Evolutionary conservation across 1,140 invertebrate genomes (phyloP).

Genomic region (Telenomus remus): DNA sequence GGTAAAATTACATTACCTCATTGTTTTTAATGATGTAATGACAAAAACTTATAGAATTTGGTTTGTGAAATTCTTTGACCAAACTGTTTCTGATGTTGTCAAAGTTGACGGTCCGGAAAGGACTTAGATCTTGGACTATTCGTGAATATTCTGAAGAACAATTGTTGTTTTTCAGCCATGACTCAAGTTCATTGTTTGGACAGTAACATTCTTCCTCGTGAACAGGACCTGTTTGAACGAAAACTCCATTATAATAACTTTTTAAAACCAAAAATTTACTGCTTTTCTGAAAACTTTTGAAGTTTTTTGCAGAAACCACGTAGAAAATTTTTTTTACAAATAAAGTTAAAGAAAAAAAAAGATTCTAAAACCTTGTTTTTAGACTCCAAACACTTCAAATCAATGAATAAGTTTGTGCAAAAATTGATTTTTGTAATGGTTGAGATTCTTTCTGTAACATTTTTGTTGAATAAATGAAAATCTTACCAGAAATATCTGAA

Average conservation of each 20-base stretch:
- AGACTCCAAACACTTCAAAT: too few species aligned
- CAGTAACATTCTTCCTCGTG: slow-evolving; percentile 92
- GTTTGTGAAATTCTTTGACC: slow-evolving; percentile 80
- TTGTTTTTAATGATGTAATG: slow-evolving; percentile 93
- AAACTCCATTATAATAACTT: too few species aligned
- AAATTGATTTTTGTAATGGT: too few species aligned
- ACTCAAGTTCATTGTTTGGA: slow-evolving; percentile 79
- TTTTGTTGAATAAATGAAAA: neutral
- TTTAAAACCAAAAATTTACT: too few species aligned
- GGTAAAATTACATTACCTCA: slow-evolving; percentile 74
- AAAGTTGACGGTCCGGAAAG: slow-evolving; percentile 85
- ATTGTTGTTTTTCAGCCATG: slow-evolving; percentile 82
- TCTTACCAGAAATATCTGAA: slow-evolving; percentile 78
- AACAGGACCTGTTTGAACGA: slow-evolving; percentile 82
- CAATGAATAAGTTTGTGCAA: too few species aligned
- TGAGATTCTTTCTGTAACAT: too few species aligned
- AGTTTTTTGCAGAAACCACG: neutral
- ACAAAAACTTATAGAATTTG: slow-evolving; percentile 89
- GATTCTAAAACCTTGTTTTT: too few species aligned
- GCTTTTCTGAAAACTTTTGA: slow-evolving; percentile 65
- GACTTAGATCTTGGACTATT: slow-evolving; percentile 84
- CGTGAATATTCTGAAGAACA: slow-evolving; percentile 82
- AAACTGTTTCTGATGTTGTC: slow-evolving; percentile 80
- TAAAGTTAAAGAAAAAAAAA: too few species aligned
- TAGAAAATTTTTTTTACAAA: neutral